Evolutionary conservation across 2,113 vertebrate species (phyloP).

Genomic region (Carassius auratus): DNA sequence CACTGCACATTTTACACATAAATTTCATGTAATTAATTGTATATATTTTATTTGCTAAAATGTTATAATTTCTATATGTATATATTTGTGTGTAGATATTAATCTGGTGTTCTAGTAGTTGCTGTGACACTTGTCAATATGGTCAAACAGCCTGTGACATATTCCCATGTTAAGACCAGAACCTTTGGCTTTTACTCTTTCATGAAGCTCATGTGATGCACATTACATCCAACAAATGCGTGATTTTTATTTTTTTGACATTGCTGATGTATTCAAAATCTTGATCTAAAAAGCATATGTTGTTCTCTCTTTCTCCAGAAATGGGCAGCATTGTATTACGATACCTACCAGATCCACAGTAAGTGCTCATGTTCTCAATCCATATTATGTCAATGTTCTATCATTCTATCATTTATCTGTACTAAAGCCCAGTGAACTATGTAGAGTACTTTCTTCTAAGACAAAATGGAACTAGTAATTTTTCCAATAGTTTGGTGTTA

Average conservation of each 20-base stretch:
- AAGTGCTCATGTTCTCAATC: slow-evolving; percentile 65
- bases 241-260: too few relatives aligned
- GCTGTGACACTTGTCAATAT: too few relatives aligned
- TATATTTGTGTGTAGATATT: too few relatives aligned
- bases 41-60: too few relatives aligned
- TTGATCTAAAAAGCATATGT: background rate
- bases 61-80: too few relatives aligned
- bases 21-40: too few relatives aligned
- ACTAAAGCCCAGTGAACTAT: background rate
- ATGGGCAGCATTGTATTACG: slow-evolving; percentile 96
- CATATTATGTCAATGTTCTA: background rate
- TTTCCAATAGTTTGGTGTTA: background rate
- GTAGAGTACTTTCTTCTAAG: background rate
- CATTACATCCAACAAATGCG: background rate
- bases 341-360: slow-evolving; percentile 88
- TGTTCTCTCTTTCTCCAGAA: slow-evolving; percentile 66
- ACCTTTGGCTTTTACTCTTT: background rate
- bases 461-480: background rate
- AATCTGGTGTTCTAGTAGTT: too few relatives aligned
- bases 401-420: background rate
- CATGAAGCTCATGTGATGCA: background rate
- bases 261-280: background rate
- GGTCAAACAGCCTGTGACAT: background rate
- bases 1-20: too few relatives aligned
- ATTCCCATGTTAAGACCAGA: background rate